These are phyloP conservation scores for Platycheirus albimanus DNA, from an alignment of 2,888 invertebrate genomes.

Conservation along the genomic window DNA sequence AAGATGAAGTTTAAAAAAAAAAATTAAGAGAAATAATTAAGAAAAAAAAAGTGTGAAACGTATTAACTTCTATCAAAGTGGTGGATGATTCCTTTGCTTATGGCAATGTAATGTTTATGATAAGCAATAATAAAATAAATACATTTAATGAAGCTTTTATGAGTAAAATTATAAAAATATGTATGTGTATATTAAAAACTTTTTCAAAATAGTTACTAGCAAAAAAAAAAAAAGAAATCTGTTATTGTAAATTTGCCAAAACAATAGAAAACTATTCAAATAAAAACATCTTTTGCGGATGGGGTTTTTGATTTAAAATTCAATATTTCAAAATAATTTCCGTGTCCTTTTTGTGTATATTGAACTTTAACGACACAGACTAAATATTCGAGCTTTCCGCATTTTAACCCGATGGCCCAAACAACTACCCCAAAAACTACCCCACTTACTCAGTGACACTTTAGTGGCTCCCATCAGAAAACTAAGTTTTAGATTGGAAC, in stretches of 20 bases:
- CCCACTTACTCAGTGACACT: too few species aligned
- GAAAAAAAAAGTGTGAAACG: background rate
- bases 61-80: conserved; percentile 40
- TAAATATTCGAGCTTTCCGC: too few species aligned
- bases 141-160: conserved; percentile 68
- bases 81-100: conserved; percentile 54
- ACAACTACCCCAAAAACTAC: too few species aligned
- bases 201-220: conserved; percentile 62
- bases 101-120: conserved; percentile 78
- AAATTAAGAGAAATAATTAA: background rate
- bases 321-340: too few species aligned
- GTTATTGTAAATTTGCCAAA: conserved; percentile 71
- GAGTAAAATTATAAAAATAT: conserved; percentile 50
- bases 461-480: too few species aligned
- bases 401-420: too few species aligned
- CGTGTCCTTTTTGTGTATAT: too few species aligned
- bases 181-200: conserved; percentile 50
- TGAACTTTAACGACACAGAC: too few species aligned
- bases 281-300: background rate
- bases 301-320: background rate
- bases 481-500: too few species aligned
- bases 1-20: conserved; percentile 11
- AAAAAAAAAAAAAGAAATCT: too few species aligned
- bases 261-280: conserved; percentile 50
- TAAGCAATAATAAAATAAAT: conserved; percentile 80